Conservation (phyloP, 2,113 vertebrate species). For the Pseudorasbora parva region DNA sequence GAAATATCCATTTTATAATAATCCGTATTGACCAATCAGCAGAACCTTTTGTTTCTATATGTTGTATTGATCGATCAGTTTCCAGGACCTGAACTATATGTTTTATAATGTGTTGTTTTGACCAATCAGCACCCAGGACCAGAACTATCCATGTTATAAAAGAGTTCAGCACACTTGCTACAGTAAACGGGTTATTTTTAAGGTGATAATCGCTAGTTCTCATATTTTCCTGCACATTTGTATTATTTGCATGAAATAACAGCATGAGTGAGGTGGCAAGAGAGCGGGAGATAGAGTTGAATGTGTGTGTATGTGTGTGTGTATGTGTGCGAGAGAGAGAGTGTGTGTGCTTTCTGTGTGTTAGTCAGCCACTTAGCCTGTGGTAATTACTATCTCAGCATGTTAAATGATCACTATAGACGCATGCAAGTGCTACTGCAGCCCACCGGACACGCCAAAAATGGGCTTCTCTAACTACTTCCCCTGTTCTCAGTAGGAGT, state of each 20-base stretch:
- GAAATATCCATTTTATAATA: not conserved
- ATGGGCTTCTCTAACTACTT: conserved; percentile 50
- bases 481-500: conserved; percentile 46
- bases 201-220: not conserved
- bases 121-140: not conserved
- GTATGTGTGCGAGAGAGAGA: conserved; percentile 27
- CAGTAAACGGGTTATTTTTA: not conserved
- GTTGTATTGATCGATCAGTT: not conserved
- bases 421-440: conserved; percentile 62
- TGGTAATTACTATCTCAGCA: conserved; percentile 66
- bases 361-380: conserved; percentile 59
- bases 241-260: conserved; percentile 51
- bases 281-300: conserved; percentile 16
- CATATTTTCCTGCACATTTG: conserved; percentile 14
- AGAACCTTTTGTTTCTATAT: not conserved
- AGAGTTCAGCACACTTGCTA: not conserved
- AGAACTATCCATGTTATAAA: not conserved
- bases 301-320: not conserved
- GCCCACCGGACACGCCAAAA: conserved; percentile 58
- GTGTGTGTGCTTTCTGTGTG: conserved; percentile 22
- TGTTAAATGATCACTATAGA: conserved; percentile 64
- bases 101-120: not conserved
- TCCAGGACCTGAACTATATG: not conserved
- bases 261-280: conserved; percentile 38
- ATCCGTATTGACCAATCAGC: not conserved